Base-by-base conservation (phyloP, 2,888 invertebrate species). In the Phragmatobia fuliginosa region DNA sequence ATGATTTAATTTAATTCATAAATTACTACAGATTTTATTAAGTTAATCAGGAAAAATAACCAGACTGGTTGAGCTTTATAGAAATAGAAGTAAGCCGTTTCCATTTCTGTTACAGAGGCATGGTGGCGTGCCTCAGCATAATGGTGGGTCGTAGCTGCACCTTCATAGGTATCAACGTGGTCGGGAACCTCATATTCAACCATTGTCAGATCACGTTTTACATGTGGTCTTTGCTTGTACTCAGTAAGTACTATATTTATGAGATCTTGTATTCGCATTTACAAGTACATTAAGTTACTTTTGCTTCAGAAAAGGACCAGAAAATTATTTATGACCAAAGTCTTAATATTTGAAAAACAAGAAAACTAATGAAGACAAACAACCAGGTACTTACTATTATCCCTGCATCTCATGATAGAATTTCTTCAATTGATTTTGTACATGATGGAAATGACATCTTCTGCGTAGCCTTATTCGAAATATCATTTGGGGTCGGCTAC, bases 131-230 rank as follows among this genome's bases (percentile, higher is more conserved):
- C 28, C 88, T 95, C 1, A 93, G 94, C 73, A 92, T 95, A 33
- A 94, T 95, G 93, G 94, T 95, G 32, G 95, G 94, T 0, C 80
- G 95, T 0, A 92, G 90, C 68, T 88, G 90, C 66, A 88, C 94
- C 0, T 95, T 94, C 75, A 72, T 94, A 1, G 95, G 95, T 3
- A 94, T 95, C 79, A 94, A 94, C 72, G 70, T 94, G 1, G 93
- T 94, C 1, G 94, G 94, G 1, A 92, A 92, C 72, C 77, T 92
- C 4, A 87, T 95, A 71, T 94, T 94, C 86, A 70, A 86, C 71
- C 87, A 94, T 80, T 94, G 94, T 76, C 85, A 87, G 66, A 67
- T 87, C 67, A 94, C 93, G 0, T 93, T 94, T 81, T 93, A 92
- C 72, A 21, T 90, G 63, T 94, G 94, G 92, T 90, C 94, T 3